phyloP scores from a whole-genome alignment of 2,888 invertebrate species.

The Cheilosia vernalis region DNA sequence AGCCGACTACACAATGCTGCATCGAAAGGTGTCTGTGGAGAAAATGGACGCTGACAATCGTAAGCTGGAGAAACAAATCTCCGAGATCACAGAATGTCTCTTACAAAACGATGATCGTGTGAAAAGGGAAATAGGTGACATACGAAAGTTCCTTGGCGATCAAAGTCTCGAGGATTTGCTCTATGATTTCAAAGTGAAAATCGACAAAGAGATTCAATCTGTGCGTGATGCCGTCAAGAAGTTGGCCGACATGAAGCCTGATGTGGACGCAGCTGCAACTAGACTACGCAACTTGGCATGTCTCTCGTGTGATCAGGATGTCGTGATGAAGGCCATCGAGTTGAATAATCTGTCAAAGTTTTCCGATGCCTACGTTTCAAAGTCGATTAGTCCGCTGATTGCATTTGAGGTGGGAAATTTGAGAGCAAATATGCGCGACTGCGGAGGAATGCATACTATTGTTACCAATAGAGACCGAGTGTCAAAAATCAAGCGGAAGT shows the following conservation, averaged over 20 bases:
- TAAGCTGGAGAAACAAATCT: constrained; percentile 79
- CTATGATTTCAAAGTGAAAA: constrained; percentile 87
- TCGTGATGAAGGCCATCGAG: constrained; percentile 88
- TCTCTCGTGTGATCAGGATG: constrained; percentile 90
- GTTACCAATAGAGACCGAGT: constrained; percentile 89
- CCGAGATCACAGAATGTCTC: constrained; percentile 78
- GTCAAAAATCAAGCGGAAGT: constrained; percentile 76
- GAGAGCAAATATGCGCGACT: constrained; percentile 85
- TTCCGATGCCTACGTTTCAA: constrained; percentile 85
- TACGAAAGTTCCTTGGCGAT: constrained; percentile 87
- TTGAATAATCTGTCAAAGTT: constrained; percentile 84
- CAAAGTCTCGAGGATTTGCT: constrained; percentile 86
- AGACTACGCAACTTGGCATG: constrained; percentile 90
- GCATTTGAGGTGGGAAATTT: constrained; percentile 88
- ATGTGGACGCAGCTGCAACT: constrained; percentile 88
- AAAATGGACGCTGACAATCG: constrained; percentile 86
- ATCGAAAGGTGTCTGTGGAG: constrained; percentile 89
- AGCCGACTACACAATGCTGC: constrained; percentile 88
- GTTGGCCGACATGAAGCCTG: constrained; percentile 80
- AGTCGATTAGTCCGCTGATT: constrained; percentile 88
- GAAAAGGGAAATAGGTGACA: constrained; percentile 86
- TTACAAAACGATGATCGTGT: constrained; percentile 79
- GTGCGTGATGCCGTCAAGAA: constrained; percentile 79
- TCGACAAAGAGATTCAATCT: constrained; percentile 84
- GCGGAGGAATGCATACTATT: constrained; percentile 90